These are phyloP conservation scores for Morinoia aosen DNA, from an alignment of 2,888 invertebrate species.

Conservation along the genomic window DNA sequence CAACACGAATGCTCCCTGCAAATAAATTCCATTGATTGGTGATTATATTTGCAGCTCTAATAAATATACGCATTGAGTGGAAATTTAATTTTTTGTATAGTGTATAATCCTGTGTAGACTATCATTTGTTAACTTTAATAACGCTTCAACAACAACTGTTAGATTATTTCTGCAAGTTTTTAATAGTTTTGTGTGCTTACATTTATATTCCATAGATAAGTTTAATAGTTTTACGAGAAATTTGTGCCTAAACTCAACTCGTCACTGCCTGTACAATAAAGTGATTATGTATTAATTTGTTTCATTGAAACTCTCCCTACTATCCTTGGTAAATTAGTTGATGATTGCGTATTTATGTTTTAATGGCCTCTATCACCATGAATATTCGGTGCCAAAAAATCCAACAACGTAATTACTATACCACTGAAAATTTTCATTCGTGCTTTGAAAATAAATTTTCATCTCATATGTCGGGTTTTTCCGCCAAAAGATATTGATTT, in stretches of 20 bases:
- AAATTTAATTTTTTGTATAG: neutral
- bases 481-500: no score
- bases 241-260: neutral
- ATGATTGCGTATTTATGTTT: no score
- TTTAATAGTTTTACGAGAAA: neutral
- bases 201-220: neutral
- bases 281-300: neutral
- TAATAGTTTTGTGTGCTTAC: neutral
- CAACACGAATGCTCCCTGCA: neutral
- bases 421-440: neutral
- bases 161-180: neutral
- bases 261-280: conserved; percentile 2
- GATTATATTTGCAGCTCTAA: neutral
- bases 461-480: no score
- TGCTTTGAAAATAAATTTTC: no score
- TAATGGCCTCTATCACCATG: neutral
- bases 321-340: no score
- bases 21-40: neutral
- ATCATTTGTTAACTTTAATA: neutral
- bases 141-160: neutral
- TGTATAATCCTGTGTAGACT: neutral
- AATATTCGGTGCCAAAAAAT: neutral
- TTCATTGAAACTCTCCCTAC: neutral
- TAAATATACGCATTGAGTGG: neutral
- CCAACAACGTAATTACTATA: neutral